phyloP scores from a whole-genome alignment of 2,888 invertebrate species.

The Lepidocyrtinus sp. region DNA sequence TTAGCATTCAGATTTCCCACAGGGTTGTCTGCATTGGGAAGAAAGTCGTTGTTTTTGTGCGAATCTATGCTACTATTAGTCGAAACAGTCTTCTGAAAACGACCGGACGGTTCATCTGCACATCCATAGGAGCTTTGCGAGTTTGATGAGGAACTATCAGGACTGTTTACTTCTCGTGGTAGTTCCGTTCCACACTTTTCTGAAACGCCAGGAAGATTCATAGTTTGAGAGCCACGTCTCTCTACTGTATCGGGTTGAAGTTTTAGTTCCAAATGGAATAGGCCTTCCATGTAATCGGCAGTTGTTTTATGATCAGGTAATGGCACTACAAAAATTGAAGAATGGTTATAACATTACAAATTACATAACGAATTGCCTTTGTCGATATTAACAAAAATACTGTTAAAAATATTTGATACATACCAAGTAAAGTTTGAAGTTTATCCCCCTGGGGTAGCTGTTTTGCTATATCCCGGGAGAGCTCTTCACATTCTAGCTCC shows the following conservation, averaged over 20 bases:
- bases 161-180: no score
- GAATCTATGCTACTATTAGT: no score
- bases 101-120: no score
- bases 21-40: no score
- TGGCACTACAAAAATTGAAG: conserved; percentile 77
- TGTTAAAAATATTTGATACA: conserved; percentile 67
- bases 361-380: background rate
- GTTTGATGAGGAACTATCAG: no score
- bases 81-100: no score
- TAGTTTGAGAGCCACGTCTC: conserved; percentile 43
- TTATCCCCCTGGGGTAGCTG: conserved; percentile 75
- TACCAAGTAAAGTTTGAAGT: conserved; percentile 79
- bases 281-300: conserved; percentile 80
- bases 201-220: no score
- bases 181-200: no score
- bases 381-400: background rate
- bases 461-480: conserved; percentile 75
- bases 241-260: conserved; percentile 58
- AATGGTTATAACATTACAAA: no score
- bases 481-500: conserved; percentile 85
- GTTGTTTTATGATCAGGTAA: conserved; percentile 80
- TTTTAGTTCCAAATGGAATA: conserved; percentile 73
- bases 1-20: no score
- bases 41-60: no score
- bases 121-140: no score